A percentile compares a stretch with the other conserved stretches of the same genome.
These are phyloP conservation scores for Cossypha polioptera DNA, from an alignment of 2,797 vertebrate genomes.

Conservation along the genomic window DNA sequence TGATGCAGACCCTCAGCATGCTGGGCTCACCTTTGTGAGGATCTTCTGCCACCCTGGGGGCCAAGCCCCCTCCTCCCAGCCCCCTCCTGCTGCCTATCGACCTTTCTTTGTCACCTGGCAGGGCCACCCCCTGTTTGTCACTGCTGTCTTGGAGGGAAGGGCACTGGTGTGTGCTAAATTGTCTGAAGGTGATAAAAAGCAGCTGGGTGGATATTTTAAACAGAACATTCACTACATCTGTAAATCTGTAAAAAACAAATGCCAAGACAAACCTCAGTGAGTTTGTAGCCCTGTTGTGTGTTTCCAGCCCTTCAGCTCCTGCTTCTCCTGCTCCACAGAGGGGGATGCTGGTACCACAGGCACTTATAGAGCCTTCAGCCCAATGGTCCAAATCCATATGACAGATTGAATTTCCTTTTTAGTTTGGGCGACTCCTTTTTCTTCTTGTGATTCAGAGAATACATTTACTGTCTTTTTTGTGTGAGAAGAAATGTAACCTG, in stretches of 20 bases:
- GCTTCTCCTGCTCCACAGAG: not conserved
- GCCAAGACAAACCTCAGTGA: not conserved
- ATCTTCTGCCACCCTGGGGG: not conserved
- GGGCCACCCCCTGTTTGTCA: fast-evolving
- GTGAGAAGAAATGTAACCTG: not conserved
- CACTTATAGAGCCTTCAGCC: not conserved
- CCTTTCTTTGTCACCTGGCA: fast-evolving
- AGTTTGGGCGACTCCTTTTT: not conserved
- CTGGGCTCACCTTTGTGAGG: not conserved
- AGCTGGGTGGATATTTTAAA: not conserved
- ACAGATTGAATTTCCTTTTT: not conserved
- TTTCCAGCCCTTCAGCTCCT: not conserved
- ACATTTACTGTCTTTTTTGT: not conserved
- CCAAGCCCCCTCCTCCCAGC: not conserved
- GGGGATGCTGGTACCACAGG: not conserved
- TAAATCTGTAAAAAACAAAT: not conserved
- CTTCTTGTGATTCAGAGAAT: not conserved
- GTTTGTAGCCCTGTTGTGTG: not conserved
- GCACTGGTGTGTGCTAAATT: not conserved
- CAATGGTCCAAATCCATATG: not conserved
- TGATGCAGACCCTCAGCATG: fast-evolving
- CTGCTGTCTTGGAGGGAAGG: not conserved
- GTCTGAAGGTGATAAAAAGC: not conserved
- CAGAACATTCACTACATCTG: not conserved
- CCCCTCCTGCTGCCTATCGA: not conserved